These are phyloP conservation scores for Cynodonichthys magdalenae DNA, from an alignment of 2,797 vertebrate species.

Conservation along the genomic window DNA sequence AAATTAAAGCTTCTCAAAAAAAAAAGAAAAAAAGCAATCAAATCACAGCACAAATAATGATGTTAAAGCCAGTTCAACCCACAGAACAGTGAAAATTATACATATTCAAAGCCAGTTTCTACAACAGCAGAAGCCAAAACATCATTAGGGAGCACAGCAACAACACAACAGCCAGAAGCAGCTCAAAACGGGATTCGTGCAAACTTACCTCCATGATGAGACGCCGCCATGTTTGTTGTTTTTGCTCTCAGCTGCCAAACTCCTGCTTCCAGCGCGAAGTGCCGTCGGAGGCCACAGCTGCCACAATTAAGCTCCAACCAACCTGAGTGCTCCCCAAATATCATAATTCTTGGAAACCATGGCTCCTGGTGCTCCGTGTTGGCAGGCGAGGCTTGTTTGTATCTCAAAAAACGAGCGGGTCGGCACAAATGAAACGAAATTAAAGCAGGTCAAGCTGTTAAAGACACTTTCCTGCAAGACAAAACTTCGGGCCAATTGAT, in stretches of 20 bases:
- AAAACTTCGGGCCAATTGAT: neutral
- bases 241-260: neutral
- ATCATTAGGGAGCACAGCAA: neutral
- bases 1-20: neutral
- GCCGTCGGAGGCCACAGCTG: neutral
- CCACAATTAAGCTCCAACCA: slow-evolving; percentile 13
- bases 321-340: neutral
- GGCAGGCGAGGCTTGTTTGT: neutral
- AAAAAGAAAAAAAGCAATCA: slow-evolving; percentile 9
- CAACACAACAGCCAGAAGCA: slow-evolving; percentile 1
- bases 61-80: slow-evolving; percentile 11
- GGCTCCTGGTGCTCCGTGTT: neutral
- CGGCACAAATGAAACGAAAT: neutral
- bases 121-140: slow-evolving; percentile 2
- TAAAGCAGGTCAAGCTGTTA: neutral
- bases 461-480: neutral
- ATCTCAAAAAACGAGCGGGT: neutral
- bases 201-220: slow-evolving; percentile 2
- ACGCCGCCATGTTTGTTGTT: neutral
- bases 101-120: neutral
- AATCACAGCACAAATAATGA: slow-evolving; percentile 4
- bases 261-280: neutral
- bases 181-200: no score
- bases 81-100: neutral
- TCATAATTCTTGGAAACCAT: neutral